A percentile compares a stretch with the other conserved stretches of the same genome.
phyloP scores from a whole-genome alignment of 2,113 vertebrate species.

The Anthoscopus minutus region DNA sequence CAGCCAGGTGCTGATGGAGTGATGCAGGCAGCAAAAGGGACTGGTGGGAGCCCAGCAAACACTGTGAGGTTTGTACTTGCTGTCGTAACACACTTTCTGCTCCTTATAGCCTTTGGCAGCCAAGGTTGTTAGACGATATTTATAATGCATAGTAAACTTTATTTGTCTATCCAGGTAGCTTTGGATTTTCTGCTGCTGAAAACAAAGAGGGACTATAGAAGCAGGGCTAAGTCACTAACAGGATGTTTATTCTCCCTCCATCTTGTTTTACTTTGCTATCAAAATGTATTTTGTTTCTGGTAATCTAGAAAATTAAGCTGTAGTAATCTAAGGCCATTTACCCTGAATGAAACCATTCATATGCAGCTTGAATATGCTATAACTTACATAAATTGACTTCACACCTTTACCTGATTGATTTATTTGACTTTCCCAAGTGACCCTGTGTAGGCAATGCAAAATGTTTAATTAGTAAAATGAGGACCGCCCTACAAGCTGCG shows the following conservation, averaged over 20 bases:
- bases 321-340: constrained; percentile 12
- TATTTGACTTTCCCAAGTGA: constrained; percentile 38
- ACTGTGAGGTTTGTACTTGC: neutral
- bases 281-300: constrained; percentile 51
- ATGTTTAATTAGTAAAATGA: constrained; percentile 11
- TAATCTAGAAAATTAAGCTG: constrained; percentile 39
- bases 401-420: constrained; percentile 49
- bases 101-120: neutral
- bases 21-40: rapidly evolving
- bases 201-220: neutral
- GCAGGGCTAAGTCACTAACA: neutral
- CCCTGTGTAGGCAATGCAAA: neutral
- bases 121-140: neutral
- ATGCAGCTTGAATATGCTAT: neutral
- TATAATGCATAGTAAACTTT: neutral
- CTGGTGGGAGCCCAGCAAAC: neutral
- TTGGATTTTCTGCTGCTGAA: neutral
- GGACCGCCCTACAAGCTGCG: neutral
- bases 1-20: rapidly evolving
- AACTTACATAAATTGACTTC: constrained; percentile 49
- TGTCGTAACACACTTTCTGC: neutral
- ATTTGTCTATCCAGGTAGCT: neutral
- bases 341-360: constrained; percentile 53
- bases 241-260: constrained; percentile 1
- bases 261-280: constrained; percentile 42